Evolutionary conservation across 2,797 vertebrate genomes (phyloP), one percentile per base, ranked within the genome.

Genomic region (Anguilla pacifica): DNA sequence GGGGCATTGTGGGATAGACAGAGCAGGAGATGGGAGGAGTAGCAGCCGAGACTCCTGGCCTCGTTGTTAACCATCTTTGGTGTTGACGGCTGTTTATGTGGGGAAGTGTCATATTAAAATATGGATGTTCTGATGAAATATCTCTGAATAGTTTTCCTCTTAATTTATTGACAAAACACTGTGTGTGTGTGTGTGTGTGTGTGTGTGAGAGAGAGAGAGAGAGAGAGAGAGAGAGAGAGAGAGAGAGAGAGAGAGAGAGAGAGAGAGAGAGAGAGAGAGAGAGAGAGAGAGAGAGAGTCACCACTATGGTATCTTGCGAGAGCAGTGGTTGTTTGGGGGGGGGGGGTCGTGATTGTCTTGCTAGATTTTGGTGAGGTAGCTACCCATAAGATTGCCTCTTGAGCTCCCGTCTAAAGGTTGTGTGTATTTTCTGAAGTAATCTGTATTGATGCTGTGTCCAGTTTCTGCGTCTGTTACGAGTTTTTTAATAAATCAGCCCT

Each of bases 401-500:
- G 39, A 25, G 39, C 55, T 55, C 25, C 57, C 17, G 86, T 46
- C 39, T 1, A 87, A 87, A 64, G 86, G 39, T 70, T 19, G 59
- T 11, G 53, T 13, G 22, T 55, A 83, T 83, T 83, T 83, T 83
- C 81, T 55, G 9, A 46, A 82, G 35, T 87, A 82, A 82, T 83
- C 77, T 83, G 64, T 35, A 83, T 28, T 9, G 25, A 13, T 59
- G n/a, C 64, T 17, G 2, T 67, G 39, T 31, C 46, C 83, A 70
- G 82, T n/a, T 3, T 25, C 57, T 67, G 57, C 83, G 39, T 83
- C 46, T 57, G 79, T 67, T 49, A 83, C 6, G 43, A 83, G 59
- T 46, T 25, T 22, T 70, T 83, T 82, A 46, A 70, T 87, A 83
- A 64, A 83, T 87, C 77, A 31, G 25, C 39, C n/a, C 31, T 87